Conservation (phyloP, 2,888 invertebrate genomes). For the Blastobasis adustella region DNA sequence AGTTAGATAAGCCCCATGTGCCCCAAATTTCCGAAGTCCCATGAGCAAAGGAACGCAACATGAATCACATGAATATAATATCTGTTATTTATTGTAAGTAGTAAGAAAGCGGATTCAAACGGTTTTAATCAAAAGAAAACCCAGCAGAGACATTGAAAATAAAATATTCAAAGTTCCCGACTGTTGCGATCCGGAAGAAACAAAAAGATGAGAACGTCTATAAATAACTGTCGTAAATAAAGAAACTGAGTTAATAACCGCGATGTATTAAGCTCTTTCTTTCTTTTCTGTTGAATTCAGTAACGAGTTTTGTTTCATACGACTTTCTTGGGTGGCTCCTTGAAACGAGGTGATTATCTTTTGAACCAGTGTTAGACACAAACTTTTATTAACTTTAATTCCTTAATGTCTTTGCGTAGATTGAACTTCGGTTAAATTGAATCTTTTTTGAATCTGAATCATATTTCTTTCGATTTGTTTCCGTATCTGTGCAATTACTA, state of each 20-base stretch:
- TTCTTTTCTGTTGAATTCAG: not conserved
- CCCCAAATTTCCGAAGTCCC: too few relatives aligned
- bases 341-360: not conserved
- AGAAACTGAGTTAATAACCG: slow-evolving; percentile 3
- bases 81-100: too few relatives aligned
- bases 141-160: slow-evolving; percentile 1
- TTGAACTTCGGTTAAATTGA: too few relatives aligned
- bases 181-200: not conserved
- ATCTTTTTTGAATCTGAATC: too few relatives aligned
- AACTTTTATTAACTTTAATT: too few relatives aligned
- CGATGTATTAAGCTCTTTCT: slow-evolving; percentile 4
- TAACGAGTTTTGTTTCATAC: not conserved
- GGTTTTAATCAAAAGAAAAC: slow-evolving; percentile 7
- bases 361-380: too few relatives aligned
- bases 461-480: too few relatives aligned
- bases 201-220: not conserved
- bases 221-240: not conserved
- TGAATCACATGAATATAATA: too few relatives aligned
- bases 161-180: slow-evolving; percentile 5
- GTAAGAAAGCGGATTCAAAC: not conserved
- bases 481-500: too few relatives aligned
- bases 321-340: not conserved
- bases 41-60: too few relatives aligned
- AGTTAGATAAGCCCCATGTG: too few relatives aligned
- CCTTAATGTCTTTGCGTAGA: too few relatives aligned